Evolutionary conservation across 1,140 invertebrate species (phyloP).

Genomic region (Plectrocnemia conspersa): DNA sequence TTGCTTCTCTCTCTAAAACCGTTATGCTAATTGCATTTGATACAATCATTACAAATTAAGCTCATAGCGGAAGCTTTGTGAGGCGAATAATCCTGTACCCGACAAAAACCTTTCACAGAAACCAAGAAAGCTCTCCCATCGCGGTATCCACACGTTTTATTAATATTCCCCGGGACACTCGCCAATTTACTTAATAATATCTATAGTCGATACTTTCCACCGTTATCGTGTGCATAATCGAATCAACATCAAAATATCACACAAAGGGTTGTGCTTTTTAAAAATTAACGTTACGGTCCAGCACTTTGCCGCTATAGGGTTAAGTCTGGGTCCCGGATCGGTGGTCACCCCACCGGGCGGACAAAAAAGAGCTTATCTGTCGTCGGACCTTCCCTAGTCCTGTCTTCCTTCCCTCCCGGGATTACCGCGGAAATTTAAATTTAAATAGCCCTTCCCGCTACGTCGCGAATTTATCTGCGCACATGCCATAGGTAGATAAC

Average conservation of each 20-base stretch:
- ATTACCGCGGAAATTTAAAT: constrained; percentile 34
- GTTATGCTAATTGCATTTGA: constrained; percentile 18
- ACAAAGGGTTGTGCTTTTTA: background rate
- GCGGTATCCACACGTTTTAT: background rate
- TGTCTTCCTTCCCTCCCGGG: constrained; percentile 18
- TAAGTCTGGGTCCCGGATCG: background rate
- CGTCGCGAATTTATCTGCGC: constrained; percentile 27
- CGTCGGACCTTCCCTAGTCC: constrained; percentile 13
- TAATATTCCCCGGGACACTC: background rate
- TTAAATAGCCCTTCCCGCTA: constrained; percentile 30
- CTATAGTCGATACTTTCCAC: too few species aligned
- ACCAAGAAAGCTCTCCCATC: constrained; percentile 5
- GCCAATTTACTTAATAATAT: background rate
- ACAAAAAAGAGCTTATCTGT: constrained; percentile 32
- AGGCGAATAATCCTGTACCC: constrained; percentile 15
- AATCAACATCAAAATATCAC: too few species aligned
- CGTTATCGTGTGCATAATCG: too few species aligned
- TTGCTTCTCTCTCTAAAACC: constrained; percentile 3
- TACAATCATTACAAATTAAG: constrained; percentile 30
- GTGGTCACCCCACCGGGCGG: constrained; percentile 6
- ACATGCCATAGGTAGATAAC: constrained; percentile 14
- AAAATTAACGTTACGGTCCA: constrained; percentile 1
- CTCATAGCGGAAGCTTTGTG: constrained; percentile 20
- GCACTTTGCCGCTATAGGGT: background rate
- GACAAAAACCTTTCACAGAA: constrained; percentile 23